Percentiles rank a stretch among this genome's conserved stretches.
Conservation (phyloP, 2,888 invertebrate genomes). For the Epistrophe eligans region DNA sequence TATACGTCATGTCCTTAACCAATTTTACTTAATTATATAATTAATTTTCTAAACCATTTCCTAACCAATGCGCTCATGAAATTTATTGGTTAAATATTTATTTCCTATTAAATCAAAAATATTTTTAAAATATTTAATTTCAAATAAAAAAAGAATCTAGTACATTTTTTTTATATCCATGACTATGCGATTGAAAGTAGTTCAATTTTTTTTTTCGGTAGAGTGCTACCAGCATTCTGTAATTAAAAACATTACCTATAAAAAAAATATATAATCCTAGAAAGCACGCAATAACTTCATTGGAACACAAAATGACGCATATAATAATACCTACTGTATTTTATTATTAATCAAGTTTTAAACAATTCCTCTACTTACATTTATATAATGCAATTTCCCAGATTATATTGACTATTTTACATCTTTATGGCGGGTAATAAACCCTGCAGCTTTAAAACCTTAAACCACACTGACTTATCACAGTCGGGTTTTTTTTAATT, state of each 20-base stretch:
- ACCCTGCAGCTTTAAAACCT: not conserved
- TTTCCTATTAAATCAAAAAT: no score
- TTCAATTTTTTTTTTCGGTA: not conserved
- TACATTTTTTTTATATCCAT: no score
- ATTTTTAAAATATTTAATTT: no score
- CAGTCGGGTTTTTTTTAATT: not conserved
- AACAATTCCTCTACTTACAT: not conserved
- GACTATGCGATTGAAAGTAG: not conserved
- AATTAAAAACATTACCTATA: not conserved
- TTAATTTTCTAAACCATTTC: no score
- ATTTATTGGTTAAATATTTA: no score
- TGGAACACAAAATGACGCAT: not conserved
- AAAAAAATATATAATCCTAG: not conserved
- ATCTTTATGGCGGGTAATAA: constrained; percentile 5
- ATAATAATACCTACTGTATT: not conserved
- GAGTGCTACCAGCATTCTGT: not conserved
- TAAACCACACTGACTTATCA: not conserved
- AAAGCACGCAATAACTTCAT: not conserved
- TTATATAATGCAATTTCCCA: not conserved
- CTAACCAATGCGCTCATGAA: no score
- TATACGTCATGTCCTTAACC: no score
- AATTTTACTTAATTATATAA: no score
- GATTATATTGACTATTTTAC: constrained; percentile 13
- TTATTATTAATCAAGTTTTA: not conserved
- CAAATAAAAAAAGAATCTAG: no score